A percentile compares a stretch with the other conserved stretches of the same genome.
Evolutionary conservation across 2,113 vertebrate genomes (phyloP).

Genomic region (Ophiodon elongatus): DNA sequence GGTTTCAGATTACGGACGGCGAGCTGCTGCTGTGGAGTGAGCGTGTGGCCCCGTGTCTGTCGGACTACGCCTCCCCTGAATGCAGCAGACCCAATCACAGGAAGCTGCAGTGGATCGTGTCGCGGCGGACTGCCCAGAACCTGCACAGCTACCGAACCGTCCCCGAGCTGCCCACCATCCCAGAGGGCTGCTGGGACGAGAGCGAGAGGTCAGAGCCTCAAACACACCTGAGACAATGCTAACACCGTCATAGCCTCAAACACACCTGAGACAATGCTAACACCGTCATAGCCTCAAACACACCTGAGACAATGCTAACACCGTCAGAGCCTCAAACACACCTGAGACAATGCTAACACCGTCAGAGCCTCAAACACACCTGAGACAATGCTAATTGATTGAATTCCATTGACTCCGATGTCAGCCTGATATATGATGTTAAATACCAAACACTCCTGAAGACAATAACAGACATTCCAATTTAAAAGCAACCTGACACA

Average conservation of each 20-base stretch:
- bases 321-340: neutral
- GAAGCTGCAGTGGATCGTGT: slow-evolving; percentile 96
- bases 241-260: neutral
- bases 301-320: neutral
- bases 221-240: neutral
- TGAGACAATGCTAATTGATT: neutral
- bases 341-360: neutral
- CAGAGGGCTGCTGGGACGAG: slow-evolving; percentile 89
- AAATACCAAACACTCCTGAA: slow-evolving; percentile 24
- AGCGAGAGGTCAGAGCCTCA: slow-evolving; percentile 87
- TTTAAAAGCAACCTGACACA: slow-evolving; percentile 1
- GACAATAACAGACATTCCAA: neutral
- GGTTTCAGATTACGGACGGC: slow-evolving; percentile 88
- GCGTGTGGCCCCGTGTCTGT: slow-evolving; percentile 92
- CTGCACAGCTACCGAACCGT: slow-evolving; percentile 93
- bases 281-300: slow-evolving; percentile 70
- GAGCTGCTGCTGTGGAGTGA: slow-evolving; percentile 93
- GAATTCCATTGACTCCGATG: neutral
- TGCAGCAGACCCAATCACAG: slow-evolving; percentile 96
- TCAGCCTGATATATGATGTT: neutral
- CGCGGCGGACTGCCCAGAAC: slow-evolving; percentile 93
- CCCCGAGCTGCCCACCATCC: slow-evolving; percentile 95
- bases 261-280: neutral
- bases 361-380: slow-evolving; percentile 69
- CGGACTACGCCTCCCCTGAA: slow-evolving; percentile 94